Percentiles rank a stretch among this genome's conserved stretches.
phyloP scores from a whole-genome alignment of 2,888 invertebrate genomes.

The Eristalis intricaria region DNA sequence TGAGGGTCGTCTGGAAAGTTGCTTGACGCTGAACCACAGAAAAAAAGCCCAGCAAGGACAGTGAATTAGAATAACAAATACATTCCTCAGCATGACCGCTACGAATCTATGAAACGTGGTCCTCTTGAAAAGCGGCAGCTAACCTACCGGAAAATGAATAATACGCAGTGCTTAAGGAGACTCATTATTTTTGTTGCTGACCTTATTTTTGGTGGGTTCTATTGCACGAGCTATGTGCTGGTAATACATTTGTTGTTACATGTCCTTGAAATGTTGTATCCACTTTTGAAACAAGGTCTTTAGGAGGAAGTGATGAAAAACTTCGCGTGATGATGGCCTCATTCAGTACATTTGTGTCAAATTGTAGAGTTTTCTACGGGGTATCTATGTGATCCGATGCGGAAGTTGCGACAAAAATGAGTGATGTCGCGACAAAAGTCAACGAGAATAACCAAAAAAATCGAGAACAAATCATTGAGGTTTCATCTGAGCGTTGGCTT shows the following conservation, averaged over 20 bases:
- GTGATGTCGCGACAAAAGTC: too few species aligned
- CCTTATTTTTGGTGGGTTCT: constrained; percentile 1
- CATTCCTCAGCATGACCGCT: constrained; percentile 25
- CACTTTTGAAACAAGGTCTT: not conserved
- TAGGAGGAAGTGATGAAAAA: too few species aligned
- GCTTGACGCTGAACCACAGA: not conserved
- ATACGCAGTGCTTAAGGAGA: constrained; percentile 10
- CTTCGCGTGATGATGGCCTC: too few species aligned
- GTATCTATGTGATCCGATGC: too few species aligned
- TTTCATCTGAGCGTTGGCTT: too few species aligned
- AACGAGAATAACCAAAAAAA: too few species aligned
- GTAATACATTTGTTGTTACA: not conserved
- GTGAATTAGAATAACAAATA: constrained; percentile 41
- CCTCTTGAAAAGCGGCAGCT: constrained; percentile 23
- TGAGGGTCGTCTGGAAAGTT: constrained; percentile 34
- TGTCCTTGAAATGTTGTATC: constrained; percentile 4
- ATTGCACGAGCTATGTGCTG: not conserved
- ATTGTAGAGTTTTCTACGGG: too few species aligned
- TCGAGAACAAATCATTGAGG: too few species aligned
- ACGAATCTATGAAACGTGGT: constrained; percentile 32
- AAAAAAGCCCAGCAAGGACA: not conserved
- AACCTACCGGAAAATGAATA: constrained; percentile 48
- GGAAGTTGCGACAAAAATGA: too few species aligned
- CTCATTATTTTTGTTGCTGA: not conserved
- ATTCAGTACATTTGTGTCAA: too few species aligned